Evolutionary conservation across 2,797 vertebrate genomes (phyloP), one percentile per base, ranked within the genome.

Genomic region (Mus caroli): DNA sequence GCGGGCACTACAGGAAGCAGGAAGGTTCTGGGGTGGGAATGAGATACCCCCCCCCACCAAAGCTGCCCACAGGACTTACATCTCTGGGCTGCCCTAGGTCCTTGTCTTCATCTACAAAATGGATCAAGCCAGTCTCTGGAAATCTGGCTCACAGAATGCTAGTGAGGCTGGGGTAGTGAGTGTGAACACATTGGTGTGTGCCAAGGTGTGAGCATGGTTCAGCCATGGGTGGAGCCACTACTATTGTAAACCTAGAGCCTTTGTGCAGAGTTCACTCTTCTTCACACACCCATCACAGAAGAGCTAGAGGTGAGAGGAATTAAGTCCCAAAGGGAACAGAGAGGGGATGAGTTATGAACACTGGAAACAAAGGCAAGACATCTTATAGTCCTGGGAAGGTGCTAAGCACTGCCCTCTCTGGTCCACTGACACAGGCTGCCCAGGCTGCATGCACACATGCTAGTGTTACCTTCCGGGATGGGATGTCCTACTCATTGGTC

Each of bases 151-250:
- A 20, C 69, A 24, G 34, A 31, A 40, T 3, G 17, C 56, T 3
- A 4, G 17, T 13, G 31, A 43, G 73, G 34, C 19, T 9, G 1
- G 71, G 43, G 69, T 76, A 0, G 2, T 1, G 6, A 54, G 24
- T 52, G 7, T 56, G 50, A 75, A 2, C 14, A 4, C 3, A 0
- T 3, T 1, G 0, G 8, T 0, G 0, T 46, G 31, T 0, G 3
- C 0, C 10, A 6, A 0, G 0, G 0, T 34, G 56, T 28, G 1
- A 50, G 34, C 0, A 1, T 12, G 1, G 0, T 31, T 24, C 24
- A 11, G 84, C 62, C 7, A 34, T 31, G 46, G n/a, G 26, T 3
- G 3, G 46, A 50, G 20, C 40, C 56, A 24, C 13, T 2, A 26
- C n/a, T 56, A 8, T 12, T 58, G n/a, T 28, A 43, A 88, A 37